Conservation (phyloP, 2,113 vertebrate species). For the Laticauda laticaudata region DNA sequence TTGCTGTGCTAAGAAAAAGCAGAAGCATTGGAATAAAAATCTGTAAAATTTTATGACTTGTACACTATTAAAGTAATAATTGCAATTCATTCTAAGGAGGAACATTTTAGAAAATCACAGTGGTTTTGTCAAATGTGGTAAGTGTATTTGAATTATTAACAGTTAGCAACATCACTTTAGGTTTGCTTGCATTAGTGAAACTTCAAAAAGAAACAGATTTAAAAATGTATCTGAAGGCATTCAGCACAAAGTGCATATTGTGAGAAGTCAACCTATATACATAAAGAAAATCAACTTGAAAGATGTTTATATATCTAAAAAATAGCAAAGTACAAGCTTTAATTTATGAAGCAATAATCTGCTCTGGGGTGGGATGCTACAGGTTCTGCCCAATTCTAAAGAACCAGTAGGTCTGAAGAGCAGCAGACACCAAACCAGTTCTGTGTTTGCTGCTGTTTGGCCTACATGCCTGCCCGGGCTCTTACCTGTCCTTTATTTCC, state of each 20-base stretch:
- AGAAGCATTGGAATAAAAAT: not conserved
- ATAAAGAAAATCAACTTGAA: not conserved
- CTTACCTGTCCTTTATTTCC: no score
- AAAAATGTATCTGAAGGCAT: not conserved
- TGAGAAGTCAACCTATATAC: not conserved
- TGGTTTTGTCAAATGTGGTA: not conserved
- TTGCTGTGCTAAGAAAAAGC: not conserved
- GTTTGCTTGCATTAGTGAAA: not conserved
- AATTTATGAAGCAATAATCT: not conserved
- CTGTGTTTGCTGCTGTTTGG: no score
- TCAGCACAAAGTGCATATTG: not conserved
- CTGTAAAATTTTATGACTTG: no score
- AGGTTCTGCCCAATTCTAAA: no score
- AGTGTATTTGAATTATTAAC: not conserved
- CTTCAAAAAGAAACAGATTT: not conserved
- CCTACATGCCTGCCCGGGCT: no score
- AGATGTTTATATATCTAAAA: constrained; percentile 11
- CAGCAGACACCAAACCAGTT: no score
- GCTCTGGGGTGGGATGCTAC: no score
- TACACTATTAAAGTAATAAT: not conserved
- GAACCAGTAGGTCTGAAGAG: no score
- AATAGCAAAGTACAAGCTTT: not conserved
- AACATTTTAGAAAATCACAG: not conserved
- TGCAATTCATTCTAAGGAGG: not conserved
- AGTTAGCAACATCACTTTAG: not conserved